Conservation (phyloP, 2,888 invertebrate species). For the Pristionchus fissidentatus region DNA sequence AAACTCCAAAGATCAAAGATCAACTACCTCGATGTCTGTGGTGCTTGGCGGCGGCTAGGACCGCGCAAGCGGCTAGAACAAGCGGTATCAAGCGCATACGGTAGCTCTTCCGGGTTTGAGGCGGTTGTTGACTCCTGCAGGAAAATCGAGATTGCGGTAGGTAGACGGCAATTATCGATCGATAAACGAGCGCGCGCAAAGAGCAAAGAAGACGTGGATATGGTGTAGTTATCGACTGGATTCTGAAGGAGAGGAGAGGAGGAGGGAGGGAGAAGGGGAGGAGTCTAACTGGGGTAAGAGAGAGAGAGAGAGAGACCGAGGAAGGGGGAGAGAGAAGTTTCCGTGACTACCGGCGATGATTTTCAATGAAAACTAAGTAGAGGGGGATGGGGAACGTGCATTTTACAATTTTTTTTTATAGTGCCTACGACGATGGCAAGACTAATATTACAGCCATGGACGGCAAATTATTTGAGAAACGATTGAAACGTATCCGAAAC, state of each 20-base stretch:
- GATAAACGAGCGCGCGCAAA: conserved; percentile 17
- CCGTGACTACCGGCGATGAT: conserved; percentile 37
- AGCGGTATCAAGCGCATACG: conserved; percentile 46
- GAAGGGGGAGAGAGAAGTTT: conserved; percentile 46
- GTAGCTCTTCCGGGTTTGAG: neutral
- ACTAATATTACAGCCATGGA: neutral
- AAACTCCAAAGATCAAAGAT: neutral
- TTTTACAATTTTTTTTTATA: too few relatives aligned
- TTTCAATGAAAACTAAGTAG: conserved; percentile 12
- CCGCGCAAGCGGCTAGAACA: neutral
- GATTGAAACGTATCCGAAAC: neutral
- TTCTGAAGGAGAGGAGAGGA: neutral
- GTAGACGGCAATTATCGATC: too few relatives aligned
- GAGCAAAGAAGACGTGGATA: conserved; percentile 45
- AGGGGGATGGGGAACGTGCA: neutral
- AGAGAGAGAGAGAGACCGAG: conserved; percentile 47
- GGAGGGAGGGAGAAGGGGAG: conserved; percentile 36
- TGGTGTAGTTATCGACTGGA: conserved; percentile 32
- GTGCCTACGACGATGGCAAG: neutral
- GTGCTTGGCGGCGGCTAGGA: conserved; percentile 25
- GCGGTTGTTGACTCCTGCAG: neutral
- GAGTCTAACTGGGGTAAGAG: conserved; percentile 37
- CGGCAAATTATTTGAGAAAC: neutral
- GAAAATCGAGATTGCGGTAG: neutral
- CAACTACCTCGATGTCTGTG: conserved; percentile 44